These are phyloP conservation scores for Rhabdophis nuchalis DNA, from an alignment of 2,797 vertebrate genomes.

Conservation along the genomic window DNA sequence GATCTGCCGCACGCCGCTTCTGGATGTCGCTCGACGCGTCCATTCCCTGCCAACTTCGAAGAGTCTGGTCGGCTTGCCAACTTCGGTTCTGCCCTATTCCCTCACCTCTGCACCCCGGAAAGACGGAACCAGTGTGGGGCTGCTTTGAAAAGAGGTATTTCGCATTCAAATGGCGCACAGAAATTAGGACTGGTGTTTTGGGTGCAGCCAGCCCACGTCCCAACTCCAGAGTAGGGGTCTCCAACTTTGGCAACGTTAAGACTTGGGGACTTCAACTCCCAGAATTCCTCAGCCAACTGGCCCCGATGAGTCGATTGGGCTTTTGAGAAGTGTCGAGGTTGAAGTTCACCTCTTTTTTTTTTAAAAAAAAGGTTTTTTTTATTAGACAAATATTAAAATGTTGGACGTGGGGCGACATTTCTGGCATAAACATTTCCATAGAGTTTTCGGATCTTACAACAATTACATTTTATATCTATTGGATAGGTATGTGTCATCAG, in stretches of 20 bases:
- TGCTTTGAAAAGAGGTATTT: neutral
- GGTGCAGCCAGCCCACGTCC: neutral
- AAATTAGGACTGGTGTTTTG: neutral
- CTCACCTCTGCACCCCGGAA: neutral
- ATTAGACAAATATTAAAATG: too few species aligned
- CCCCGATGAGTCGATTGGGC: too few species aligned
- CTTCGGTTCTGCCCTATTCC: neutral
- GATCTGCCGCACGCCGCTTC: neutral
- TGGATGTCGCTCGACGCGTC: neutral
- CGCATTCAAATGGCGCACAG: neutral
- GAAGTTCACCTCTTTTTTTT: neutral
- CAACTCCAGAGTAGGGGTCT: neutral
- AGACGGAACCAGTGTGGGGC: neutral
- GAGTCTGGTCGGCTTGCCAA: neutral
- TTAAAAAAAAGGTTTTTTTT: too few species aligned
- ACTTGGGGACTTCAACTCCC: too few species aligned
- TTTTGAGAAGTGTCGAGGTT: neutral
- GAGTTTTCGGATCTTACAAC: too few species aligned
- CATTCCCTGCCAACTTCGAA: neutral
- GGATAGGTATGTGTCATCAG: too few species aligned
- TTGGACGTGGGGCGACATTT: too few species aligned
- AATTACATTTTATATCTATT: too few species aligned
- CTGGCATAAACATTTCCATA: too few species aligned
- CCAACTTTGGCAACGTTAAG: too few species aligned
- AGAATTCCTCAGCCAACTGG: too few species aligned